Base-by-base conservation (phyloP, 2,888 invertebrate species). In the Philhelius pedissequus region DNA sequence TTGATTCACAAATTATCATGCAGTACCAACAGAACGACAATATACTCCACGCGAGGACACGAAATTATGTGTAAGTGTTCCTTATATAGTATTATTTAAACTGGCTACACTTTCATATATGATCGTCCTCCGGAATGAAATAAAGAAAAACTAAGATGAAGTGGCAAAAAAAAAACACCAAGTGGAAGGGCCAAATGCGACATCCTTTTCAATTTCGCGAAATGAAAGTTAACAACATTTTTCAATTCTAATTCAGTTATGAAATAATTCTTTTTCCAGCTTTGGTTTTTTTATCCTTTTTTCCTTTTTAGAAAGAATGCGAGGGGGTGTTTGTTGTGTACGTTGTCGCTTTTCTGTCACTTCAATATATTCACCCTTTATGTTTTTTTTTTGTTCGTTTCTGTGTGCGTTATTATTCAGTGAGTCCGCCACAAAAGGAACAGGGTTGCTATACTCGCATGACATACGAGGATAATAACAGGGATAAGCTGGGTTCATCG, bases 161-260 rank as follows among this genome's bases (percentile, higher is more conserved):
- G 62, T 60, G 25, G 40, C 27, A 60, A 27, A 25, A 40, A 7
- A 9, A 15, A 18, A 32, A n/a, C 20, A 35, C 50, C 52, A 35
- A 25, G 22, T 22, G n/a, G n/a, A 45, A n/a, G 68, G 73, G 30
- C 62, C 50, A 40, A 62, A 43, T 43, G 43, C 40, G 48, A 71
- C 80, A 84, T 84, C 80, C 84, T 84, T 84, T 80, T 84, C 84
- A 84, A 84, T 80, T 80, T 76, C 66, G 68, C 70, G 56, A 80
- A 84, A 86, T 86, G 68, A 86, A 77, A 86, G 81, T 81, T 81
- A 86, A 86, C 80, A 86, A 75, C 68, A 81, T 86, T 81, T 86
- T 86, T 77, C 81, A 86, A 81, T 77, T 81, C 81, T 86, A 81
- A 86, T 86, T 81, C 86, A 86, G 86, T 86, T 86, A 86, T 86